Percentiles rank a stretch among this genome's conserved stretches.
These are phyloP conservation scores for Palloptera scutellata DNA, from an alignment of 2,888 invertebrate genomes.

Conservation along the genomic window DNA sequence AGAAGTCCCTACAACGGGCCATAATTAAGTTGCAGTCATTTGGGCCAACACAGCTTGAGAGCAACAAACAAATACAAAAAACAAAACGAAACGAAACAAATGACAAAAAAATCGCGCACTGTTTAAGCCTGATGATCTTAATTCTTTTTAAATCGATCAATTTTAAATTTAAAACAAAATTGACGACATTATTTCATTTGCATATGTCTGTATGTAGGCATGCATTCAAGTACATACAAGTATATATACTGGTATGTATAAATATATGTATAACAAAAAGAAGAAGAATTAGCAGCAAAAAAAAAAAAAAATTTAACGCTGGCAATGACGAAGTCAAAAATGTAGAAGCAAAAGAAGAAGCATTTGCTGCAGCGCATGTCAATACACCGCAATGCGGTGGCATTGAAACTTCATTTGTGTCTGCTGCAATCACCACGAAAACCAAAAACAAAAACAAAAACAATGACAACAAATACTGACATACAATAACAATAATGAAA, in stretches of 20 bases:
- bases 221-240: no score
- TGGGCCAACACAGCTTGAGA: neutral
- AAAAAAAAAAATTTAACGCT: no score
- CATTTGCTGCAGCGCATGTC: conserved; percentile 29
- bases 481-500: no score
- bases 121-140: conserved; percentile 52
- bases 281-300: no score
- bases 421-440: conserved; percentile 14
- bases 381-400: conserved; percentile 36
- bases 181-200: conserved; percentile 55
- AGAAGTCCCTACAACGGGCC: conserved; percentile 6
- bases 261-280: no score
- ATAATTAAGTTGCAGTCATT: conserved; percentile 27
- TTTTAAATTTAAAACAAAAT: conserved; percentile 52
- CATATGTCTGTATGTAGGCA: conserved; percentile 33
- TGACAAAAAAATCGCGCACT: neutral
- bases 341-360: conserved; percentile 6
- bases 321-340: no score
- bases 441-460: neutral
- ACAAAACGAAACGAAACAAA: neutral
- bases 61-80: conserved; percentile 3
- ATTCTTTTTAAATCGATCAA: conserved; percentile 59
- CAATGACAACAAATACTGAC: neutral
- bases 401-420: conserved; percentile 38
- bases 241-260: no score